Conservation (phyloP, 2,113 vertebrate genomes). For the Poeciliopsis turrubarensis region DNA sequence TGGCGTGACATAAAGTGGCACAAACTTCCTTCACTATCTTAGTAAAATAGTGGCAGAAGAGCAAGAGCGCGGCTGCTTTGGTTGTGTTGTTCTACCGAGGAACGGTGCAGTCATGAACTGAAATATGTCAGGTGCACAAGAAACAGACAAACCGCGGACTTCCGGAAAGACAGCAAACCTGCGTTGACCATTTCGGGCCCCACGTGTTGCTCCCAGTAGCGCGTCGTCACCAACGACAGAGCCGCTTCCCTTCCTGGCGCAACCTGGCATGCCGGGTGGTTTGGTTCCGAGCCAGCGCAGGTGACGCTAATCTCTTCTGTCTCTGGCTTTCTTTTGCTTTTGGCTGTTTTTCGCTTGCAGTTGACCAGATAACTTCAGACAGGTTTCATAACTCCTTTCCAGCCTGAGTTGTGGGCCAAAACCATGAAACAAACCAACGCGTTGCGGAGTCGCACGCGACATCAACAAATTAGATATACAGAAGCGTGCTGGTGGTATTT, state of each 20-base stretch:
- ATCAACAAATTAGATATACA: not conserved
- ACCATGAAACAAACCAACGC: not conserved
- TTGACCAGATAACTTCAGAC: constrained; percentile 61
- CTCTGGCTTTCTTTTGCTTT: constrained; percentile 66
- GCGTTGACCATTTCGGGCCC: constrained; percentile 43
- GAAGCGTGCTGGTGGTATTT: too few species aligned
- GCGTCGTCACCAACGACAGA: constrained; percentile 21
- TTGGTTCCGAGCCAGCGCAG: constrained; percentile 68
- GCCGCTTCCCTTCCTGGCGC: constrained; percentile 50
- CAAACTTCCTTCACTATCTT: constrained; percentile 37
- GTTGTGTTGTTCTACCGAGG: not conserved
- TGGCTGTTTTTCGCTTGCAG: constrained; percentile 56
- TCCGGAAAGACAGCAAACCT: constrained; percentile 38
- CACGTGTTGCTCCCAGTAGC: constrained; percentile 35
- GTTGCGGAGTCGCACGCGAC: not conserved
- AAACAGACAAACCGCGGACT: not conserved
- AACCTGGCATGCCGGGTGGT: constrained; percentile 61
- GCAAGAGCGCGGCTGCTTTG: too few species aligned
- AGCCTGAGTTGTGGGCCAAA: constrained; percentile 20
- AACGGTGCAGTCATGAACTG: not conserved
- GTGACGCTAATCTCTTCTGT: constrained; percentile 74
- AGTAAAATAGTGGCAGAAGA: not conserved
- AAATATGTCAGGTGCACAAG: not conserved
- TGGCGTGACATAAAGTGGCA: constrained; percentile 32
- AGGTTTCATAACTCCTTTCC: constrained; percentile 62